Percentiles rank a stretch among this genome's conserved stretches.
These are phyloP conservation scores for Cheilosia urbana DNA, from an alignment of 2,888 invertebrate species.

Conservation along the genomic window DNA sequence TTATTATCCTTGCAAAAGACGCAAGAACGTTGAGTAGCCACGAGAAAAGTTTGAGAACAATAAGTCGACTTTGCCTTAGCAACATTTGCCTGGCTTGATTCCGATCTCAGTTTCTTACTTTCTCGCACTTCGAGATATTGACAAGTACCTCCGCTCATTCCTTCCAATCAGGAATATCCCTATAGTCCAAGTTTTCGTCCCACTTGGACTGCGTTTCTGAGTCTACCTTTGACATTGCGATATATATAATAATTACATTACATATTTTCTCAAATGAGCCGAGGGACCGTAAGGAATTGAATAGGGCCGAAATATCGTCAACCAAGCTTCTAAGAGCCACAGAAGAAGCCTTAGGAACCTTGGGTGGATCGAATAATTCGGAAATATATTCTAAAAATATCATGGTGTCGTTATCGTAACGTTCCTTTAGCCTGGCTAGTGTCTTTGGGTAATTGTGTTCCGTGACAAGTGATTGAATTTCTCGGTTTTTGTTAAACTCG, in stretches of 20 bases:
- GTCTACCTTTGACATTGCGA: no score
- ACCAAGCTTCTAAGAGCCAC: slow-evolving; percentile 20
- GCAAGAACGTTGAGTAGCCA: background rate
- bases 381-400: slow-evolving; percentile 55
- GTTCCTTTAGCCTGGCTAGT: slow-evolving; percentile 14
- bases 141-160: slow-evolving; percentile 18
- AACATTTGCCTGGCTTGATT: background rate
- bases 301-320: slow-evolving; percentile 5
- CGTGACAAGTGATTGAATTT: slow-evolving; percentile 35
- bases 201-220: slow-evolving; percentile 23
- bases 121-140: slow-evolving; percentile 5
- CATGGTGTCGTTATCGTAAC: slow-evolving; percentile 32
- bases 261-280: background rate
- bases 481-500: slow-evolving; percentile 11
- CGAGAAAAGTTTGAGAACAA: background rate
- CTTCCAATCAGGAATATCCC: slow-evolving; percentile 13
- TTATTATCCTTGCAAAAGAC: background rate
- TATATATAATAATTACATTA: slow-evolving; percentile 10
- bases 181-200: slow-evolving; percentile 33
- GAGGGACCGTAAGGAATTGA: background rate
- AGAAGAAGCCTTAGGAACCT: slow-evolving; percentile 7
- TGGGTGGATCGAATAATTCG: slow-evolving; percentile 30
- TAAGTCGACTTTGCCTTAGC: background rate
- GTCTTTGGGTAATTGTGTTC: slow-evolving; percentile 39
- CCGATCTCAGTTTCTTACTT: background rate